Evolutionary conservation across 2,113 vertebrate genomes (phyloP).

Genomic region (Speoplatyrhinus poulsoni): DNA sequence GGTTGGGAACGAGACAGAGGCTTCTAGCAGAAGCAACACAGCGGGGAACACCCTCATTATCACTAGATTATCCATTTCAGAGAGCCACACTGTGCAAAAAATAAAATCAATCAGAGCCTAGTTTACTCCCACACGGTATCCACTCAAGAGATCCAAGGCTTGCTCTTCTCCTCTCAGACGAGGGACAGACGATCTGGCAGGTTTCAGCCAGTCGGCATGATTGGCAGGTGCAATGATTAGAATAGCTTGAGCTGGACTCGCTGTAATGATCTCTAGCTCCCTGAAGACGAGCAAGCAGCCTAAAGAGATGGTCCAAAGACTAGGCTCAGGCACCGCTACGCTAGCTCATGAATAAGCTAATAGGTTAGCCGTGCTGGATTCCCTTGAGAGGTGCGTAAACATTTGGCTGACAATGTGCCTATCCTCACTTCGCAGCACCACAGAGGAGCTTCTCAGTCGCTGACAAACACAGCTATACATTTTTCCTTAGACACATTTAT

Average conservation of each 20-base stretch:
- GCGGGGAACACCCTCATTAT: background rate
- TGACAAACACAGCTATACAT: background rate
- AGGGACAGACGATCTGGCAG: background rate
- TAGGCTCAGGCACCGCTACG: background rate
- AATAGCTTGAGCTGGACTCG: background rate
- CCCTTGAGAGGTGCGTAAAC: constrained; percentile 9
- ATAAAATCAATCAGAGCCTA: no score
- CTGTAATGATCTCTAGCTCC: background rate
- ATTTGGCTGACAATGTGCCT: constrained; percentile 8
- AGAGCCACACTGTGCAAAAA: background rate
- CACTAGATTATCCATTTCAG: background rate
- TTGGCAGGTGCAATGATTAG: background rate
- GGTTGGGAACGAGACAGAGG: no score
- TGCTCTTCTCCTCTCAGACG: no score
- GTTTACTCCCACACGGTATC: no score
- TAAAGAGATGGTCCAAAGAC: constrained; percentile 2
- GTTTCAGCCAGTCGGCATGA: background rate
- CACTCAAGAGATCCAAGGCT: no score
- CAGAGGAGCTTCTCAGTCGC: background rate
- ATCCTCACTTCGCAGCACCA: constrained; percentile 5
- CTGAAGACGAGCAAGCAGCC: background rate
- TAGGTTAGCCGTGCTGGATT: constrained; percentile 4
- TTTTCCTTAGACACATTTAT: no score
- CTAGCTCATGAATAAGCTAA: constrained; percentile 25
- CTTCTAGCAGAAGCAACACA: background rate